Conservation (phyloP, 2,113 vertebrate species). For the Protobothrops mucrosquamatus region DNA sequence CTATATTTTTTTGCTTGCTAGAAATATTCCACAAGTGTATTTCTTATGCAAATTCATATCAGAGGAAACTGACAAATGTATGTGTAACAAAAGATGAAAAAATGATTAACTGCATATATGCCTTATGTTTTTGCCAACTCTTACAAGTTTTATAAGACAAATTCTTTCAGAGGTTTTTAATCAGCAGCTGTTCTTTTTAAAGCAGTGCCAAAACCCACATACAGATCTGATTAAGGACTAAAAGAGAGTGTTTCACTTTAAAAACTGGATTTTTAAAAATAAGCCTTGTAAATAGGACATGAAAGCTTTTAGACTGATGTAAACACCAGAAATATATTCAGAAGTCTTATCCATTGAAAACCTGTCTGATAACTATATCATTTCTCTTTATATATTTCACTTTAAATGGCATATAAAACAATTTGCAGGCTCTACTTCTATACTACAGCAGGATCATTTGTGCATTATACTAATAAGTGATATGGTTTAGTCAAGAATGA, state of each 20-base stretch:
- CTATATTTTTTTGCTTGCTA: background rate
- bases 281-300: conserved; percentile 31
- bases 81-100: conserved; percentile 53
- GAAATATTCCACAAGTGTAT: conserved; percentile 37
- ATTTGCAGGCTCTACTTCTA: background rate
- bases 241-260: conserved; percentile 72
- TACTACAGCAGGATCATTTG: background rate
- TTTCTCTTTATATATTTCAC: background rate
- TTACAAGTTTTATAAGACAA: conserved; percentile 74
- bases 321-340: conserved; percentile 12
- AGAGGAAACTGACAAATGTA: conserved; percentile 48
- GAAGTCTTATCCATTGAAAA: background rate
- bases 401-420: background rate
- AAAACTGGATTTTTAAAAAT: conserved; percentile 14
- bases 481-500: background rate
- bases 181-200: conserved; percentile 76
- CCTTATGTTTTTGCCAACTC: conserved; percentile 71
- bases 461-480: background rate
- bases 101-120: conserved; percentile 67
- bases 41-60: conserved; percentile 27
- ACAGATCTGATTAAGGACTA: conserved; percentile 72
- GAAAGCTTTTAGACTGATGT: background rate
- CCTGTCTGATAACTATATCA: background rate
- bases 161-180: conserved; percentile 73
- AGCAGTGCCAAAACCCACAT: conserved; percentile 71